Percentiles rank a stretch among this genome's conserved stretches.
phyloP scores from a whole-genome alignment of 2,797 vertebrate species.

The Hylomyscus alleni region DNA sequence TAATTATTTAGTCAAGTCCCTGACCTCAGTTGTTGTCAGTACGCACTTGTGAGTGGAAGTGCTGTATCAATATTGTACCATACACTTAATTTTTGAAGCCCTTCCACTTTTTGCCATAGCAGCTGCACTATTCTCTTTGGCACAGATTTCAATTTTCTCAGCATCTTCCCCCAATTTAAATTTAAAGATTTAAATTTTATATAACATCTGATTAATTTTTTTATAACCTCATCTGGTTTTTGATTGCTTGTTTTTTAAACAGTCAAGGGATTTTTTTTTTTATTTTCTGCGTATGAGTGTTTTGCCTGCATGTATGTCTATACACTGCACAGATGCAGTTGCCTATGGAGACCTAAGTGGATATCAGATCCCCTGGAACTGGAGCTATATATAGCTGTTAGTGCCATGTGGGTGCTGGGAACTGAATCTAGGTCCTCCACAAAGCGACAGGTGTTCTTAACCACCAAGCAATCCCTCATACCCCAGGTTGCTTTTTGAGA shows the following conservation, averaged over 20 bases:
- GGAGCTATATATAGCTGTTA: background rate
- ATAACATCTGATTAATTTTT: constrained; percentile 23
- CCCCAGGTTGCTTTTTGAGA: background rate
- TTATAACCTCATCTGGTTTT: background rate
- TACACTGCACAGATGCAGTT: no score
- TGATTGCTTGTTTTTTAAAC: background rate
- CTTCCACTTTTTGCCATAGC: background rate
- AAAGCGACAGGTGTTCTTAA: no score
- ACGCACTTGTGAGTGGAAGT: background rate
- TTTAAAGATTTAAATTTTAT: constrained; percentile 37
- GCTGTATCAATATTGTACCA: background rate
- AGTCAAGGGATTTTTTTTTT: background rate
- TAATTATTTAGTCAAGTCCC: background rate
- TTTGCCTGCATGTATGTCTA: background rate
- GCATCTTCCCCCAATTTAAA: background rate
- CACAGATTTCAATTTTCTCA: background rate
- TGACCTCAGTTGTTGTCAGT: background rate
- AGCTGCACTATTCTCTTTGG: background rate
- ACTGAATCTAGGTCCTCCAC: background rate
- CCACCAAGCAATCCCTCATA: background rate
- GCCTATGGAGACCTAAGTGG: background rate
- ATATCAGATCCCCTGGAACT: background rate
- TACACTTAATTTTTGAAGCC: background rate
- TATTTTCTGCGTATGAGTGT: background rate
- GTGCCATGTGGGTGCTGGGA: background rate